These are phyloP conservation scores for Zele albiditarsus DNA, from an alignment of 2,888 invertebrate genomes.

Conservation along the genomic window DNA sequence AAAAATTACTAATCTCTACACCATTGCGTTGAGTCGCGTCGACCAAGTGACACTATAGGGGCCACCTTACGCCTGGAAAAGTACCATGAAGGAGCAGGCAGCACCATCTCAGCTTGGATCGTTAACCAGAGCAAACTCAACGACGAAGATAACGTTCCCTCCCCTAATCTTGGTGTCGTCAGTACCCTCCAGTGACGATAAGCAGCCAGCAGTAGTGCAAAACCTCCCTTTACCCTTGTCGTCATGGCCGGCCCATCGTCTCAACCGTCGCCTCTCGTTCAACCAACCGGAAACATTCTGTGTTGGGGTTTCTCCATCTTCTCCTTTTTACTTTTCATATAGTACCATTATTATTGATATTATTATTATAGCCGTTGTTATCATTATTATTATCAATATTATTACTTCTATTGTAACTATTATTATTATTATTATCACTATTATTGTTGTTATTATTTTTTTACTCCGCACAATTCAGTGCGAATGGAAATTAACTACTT, in stretches of 20 bases:
- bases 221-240: background rate
- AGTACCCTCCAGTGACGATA: constrained; percentile 30
- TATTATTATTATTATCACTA: background rate
- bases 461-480: background rate
- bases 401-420: background rate
- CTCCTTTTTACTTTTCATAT: background rate
- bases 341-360: background rate
- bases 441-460: background rate
- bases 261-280: background rate
- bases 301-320: background rate
- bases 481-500: constrained; percentile 32
- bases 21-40: background rate
- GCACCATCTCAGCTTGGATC: constrained; percentile 5
- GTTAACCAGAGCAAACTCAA: constrained; percentile 27
- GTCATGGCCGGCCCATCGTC: background rate
- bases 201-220: constrained; percentile 12
- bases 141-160: constrained; percentile 30
- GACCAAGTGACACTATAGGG: background rate
- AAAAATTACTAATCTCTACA: background rate
- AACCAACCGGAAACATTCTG: background rate
- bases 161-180: constrained; percentile 25
- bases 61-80: background rate
- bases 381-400: background rate
- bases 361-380: background rate
- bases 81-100: background rate